Base-by-base conservation (phyloP, 23 tunicate genomes). In the Trididemnum nubilum region DNA sequence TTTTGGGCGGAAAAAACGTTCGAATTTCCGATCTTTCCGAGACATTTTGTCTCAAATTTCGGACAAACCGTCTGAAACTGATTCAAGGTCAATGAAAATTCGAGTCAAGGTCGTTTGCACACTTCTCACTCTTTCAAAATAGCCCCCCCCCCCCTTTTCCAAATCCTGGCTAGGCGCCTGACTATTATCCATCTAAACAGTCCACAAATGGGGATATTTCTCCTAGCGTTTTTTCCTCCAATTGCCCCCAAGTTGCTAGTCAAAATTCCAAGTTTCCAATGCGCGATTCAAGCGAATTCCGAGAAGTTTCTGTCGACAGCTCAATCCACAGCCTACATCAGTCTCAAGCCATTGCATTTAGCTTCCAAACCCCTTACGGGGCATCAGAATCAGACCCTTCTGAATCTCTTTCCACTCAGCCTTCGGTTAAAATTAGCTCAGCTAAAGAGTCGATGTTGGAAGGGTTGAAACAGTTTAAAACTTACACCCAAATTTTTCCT, bases 401-500 rank as follows among this genome's bases (percentile, higher is more conserved):
- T 58, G 78, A 73, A 15, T 5, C 30, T 4, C 15, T 40, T 9
- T 24, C 5, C 5, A 4, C 58, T 28, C 30, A 3, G 30, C 77
- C 86, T 1, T 1, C 76, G 79, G 12, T 69, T 35, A 76, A 87
- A 39, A 69, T 88, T 32, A 88, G 76, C 51, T 69, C 87, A 1
- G 71, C 51, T 24, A 88, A 88, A 76, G 87, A 88, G 69, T 82
- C 87, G 19, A 36, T 88, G 27, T 34, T 88, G 35, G 87, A 65
- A 0, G 34, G 72, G 83, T 34, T 88, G 36, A 82, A 82, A 65
- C 79, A 76, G 1, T 83, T 83, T 1, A 64, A 74, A 35, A 82
- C 36, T 31, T 88, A 88, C 87, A 88, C 93, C 0, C 84, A 79
- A 64, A 88, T 88, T 37, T 88, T 82, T 52, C 59, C 58, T 1